Evolutionary conservation across 2,113 vertebrate genomes (phyloP).

Genomic region (Macaca fascicularis): DNA sequence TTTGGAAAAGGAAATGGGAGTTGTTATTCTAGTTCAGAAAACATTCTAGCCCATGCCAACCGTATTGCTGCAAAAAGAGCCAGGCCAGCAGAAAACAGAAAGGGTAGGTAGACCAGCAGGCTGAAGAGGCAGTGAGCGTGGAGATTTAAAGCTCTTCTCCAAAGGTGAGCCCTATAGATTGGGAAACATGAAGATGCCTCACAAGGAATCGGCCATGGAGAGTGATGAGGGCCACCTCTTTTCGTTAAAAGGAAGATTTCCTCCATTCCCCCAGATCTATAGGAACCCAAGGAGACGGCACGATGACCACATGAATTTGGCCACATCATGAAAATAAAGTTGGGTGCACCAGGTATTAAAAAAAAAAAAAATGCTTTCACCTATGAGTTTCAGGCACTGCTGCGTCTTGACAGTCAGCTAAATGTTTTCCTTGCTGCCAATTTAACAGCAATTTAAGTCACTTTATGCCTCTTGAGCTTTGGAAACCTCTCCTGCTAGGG

Average conservation of each 20-base stretch:
- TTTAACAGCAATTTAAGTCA: neutral
- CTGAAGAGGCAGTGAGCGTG: neutral
- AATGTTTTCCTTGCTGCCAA: neutral
- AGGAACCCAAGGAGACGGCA: neutral
- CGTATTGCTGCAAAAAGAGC: fast-evolving
- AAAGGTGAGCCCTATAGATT: no score
- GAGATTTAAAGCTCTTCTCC: neutral
- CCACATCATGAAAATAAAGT: neutral
- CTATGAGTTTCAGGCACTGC: neutral
- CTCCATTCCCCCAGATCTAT: neutral
- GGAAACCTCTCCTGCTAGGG: neutral
- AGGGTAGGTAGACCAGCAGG: neutral
- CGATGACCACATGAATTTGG: neutral
- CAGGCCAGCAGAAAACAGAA: neutral
- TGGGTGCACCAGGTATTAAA: neutral
- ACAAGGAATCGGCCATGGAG: neutral
- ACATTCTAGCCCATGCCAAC: neutral
- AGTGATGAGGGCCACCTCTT: neutral
- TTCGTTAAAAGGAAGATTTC: neutral
- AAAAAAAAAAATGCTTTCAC: neutral
- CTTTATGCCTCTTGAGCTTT: neutral
- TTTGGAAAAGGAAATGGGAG: neutral
- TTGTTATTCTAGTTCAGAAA: neutral
- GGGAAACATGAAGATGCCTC: neutral
- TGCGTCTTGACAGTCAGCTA: no score